These are phyloP conservation scores for Hirundo rustica DNA, from an alignment of 2,797 vertebrate species.

Conservation along the genomic window DNA sequence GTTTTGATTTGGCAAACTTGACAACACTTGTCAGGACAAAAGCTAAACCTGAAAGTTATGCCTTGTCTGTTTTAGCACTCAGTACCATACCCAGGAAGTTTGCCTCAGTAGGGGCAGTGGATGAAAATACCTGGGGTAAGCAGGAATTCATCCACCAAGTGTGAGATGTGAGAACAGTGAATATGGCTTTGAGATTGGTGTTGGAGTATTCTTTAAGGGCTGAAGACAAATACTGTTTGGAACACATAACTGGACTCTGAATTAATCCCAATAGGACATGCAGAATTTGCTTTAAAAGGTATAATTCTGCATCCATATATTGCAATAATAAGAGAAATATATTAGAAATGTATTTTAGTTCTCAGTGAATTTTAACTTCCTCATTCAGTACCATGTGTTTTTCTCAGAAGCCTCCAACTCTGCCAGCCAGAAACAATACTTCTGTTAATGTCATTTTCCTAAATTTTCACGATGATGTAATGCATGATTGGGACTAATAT, in stretches of 20 bases:
- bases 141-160: background rate
- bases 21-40: background rate
- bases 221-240: background rate
- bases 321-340: background rate
- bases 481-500: background rate
- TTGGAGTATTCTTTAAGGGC: background rate
- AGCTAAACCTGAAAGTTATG: background rate
- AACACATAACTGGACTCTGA: background rate
- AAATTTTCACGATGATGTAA: background rate
- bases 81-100: background rate
- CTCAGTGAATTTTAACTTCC: background rate
- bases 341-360: background rate
- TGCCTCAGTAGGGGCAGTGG: background rate
- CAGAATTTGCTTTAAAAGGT: background rate
- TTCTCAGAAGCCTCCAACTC: background rate
- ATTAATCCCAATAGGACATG: background rate
- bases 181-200: background rate
- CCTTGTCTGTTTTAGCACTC: background rate
- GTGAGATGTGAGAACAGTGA: rapidly evolving
- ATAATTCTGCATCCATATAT: background rate
- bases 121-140: background rate
- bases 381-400: background rate
- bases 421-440: background rate
- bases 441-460: background rate
- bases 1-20: background rate